Evolutionary conservation across 2,113 vertebrate species (phyloP), one percentile per base, ranked within the genome.

Genomic region (Scophthalmus maximus): DNA sequence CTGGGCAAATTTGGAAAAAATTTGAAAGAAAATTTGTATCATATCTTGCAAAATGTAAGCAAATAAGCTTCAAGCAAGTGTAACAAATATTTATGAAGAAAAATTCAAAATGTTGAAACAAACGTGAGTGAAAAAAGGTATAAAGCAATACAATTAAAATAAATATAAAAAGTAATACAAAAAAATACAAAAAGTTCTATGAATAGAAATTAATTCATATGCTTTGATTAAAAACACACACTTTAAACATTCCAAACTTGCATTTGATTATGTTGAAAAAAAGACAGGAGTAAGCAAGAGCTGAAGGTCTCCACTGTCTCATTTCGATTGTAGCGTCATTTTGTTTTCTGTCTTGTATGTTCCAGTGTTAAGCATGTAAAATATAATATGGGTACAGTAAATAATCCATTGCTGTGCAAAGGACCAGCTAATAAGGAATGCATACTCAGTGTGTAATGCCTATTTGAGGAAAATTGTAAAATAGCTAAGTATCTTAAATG

Each of bases 191-290:
- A 71, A 76, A 29, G 32, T 44, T 57, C 8, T 46, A 55, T 59
- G 12, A 77, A 27, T 23, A 42, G 40, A 61, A 27, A 44, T 38
- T 1, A 2, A 10, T 55, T 46, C 6, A 26, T 77, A 22, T 49
- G 26, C 50, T 70, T 78, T 36, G 26, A 56, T 56, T 49, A 29
- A 58, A 80, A 75, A 67, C 83, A 79, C 81, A 90, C 88, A 87
- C 89, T 84, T 89, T 8, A 78, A 77, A 81, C 90, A 92, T 92
- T 91, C 89, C 88, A 84, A 75, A 59, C 17, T 52, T 79, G 32
- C 25, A 67, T 81, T 76, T 60, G 49, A 76, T 20, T 22, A 42
- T 30, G 18, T 23, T 65, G 51, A 79, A 68, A 74, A 60, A 84
- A 49, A 63, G 27, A 61, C 25, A 68, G 60, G 76, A 74, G 70